Percentiles rank a stretch among this genome's conserved stretches.
phyloP scores from a whole-genome alignment of 2,888 invertebrate species.

The Caradrina clavipalpis region DNA sequence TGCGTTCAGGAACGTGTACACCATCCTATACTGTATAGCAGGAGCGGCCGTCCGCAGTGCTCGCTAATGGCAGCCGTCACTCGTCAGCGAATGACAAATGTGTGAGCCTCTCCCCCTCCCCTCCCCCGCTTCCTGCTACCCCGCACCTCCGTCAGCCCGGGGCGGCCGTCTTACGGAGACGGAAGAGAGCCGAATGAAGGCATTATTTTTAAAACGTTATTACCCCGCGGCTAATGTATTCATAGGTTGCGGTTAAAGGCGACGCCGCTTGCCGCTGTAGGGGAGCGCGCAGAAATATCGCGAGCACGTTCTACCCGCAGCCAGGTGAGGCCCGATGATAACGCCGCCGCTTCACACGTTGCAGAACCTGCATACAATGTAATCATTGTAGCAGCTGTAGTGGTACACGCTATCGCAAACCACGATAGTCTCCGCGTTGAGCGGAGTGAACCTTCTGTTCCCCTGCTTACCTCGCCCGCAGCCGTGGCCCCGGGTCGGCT shows the following conservation, averaged over 20 bases:
- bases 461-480: too few relatives aligned
- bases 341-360: not conserved
- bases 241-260: slow-evolving; percentile 65
- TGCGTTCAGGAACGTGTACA: too few relatives aligned
- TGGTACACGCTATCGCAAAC: not conserved
- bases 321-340: not conserved
- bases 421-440: too few relatives aligned
- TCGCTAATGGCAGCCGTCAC: slow-evolving; percentile 13
- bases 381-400: not conserved
- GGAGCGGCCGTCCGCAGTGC: not conserved
- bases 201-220: slow-evolving; percentile 68
- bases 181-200: slow-evolving; percentile 55
- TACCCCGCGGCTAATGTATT: slow-evolving; percentile 70
- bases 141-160: not conserved
- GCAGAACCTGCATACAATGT: not conserved
- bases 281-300: slow-evolving; percentile 13
- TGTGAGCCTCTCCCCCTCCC: not conserved
- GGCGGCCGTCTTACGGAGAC: not conserved
- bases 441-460: slow-evolving; percentile 9
- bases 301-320: not conserved
- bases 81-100: slow-evolving; percentile 24
- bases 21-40: too few relatives aligned
- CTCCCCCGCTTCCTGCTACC: not conserved
- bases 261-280: slow-evolving; percentile 1
- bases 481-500: not conserved